Evolutionary conservation across 2,888 invertebrate genomes (phyloP), one percentile per base, ranked within the genome.

Genomic region (Meliscaeva auricollis): DNA sequence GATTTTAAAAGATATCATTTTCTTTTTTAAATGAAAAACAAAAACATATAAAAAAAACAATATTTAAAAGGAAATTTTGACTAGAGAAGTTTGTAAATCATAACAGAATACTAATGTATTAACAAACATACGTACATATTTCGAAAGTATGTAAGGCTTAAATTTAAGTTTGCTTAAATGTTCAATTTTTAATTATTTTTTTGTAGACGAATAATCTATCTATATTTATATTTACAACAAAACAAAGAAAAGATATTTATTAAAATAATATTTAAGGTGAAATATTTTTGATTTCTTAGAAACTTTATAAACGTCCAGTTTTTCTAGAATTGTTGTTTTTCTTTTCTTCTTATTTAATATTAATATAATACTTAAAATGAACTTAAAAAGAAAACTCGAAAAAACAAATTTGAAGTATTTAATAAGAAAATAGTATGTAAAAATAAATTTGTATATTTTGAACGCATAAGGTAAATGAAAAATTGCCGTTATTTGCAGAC

Each of bases 1-100:
- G 79, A 80, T 80, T 75, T 75, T 66, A 75, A 70, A 52, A 64
- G 46, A 46, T 80, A 84, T 79, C 79, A 66, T 52, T 60, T 66
- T 22, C 20, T 50, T 66, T 50, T 66, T 32, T 26, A 66, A 48
- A 32, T 26, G 22, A 62, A 60, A 22, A n/a, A 38, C 6, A 46
- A 32, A 64, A 48, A 44, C 1, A 46, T 15, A 35, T 2, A 15
- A 64, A 22, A 11, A 46, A 48, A 46, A 48, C 9, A 44, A 48
- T 46, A 9, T 20, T 32, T 66, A 32, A 15, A 77, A 76, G 32
- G 38, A 72, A 70, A 48, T 20, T 60, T 66, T 72, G 41, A 77
- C 72, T 54, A 52, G 30, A 52, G 30, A 64, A 64, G 15, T 64
- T 38, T 68, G 44, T 78, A 54, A 68, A 66, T 44, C 35, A 56